Percentiles rank a stretch among this genome's conserved stretches.
These are phyloP conservation scores for Phasia obesa DNA, from an alignment of 2,888 invertebrate species.

Conservation along the genomic window DNA sequence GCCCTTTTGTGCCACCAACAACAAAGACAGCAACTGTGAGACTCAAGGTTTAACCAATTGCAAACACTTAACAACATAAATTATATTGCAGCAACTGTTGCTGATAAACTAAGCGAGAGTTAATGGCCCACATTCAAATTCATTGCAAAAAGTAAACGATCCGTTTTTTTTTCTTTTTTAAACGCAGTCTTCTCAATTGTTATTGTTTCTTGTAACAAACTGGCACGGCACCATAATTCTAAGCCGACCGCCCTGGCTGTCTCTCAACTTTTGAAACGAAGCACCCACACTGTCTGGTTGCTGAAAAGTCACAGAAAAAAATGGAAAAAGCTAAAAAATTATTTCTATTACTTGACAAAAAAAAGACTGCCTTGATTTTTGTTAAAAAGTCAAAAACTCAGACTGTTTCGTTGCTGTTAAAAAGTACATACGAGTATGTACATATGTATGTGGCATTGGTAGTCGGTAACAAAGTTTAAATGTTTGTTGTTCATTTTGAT, in stretches of 20 bases:
- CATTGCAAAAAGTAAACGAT: conserved; percentile 46
- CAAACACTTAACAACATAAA: conserved; percentile 47
- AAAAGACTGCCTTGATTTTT: conserved; percentile 36
- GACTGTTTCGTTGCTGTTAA: conserved; percentile 7
- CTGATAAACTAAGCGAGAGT: conserved; percentile 8
- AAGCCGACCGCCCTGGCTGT: conserved; percentile 51
- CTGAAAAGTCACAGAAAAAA: not conserved
- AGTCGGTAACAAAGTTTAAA: conserved; percentile 52
- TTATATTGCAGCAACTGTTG: conserved; percentile 56
- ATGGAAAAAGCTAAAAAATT: conserved; percentile 4
- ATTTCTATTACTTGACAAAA: conserved; percentile 26
- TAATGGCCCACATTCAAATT: conserved; percentile 61
- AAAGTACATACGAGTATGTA: too few species aligned
- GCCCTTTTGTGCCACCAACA: not conserved
- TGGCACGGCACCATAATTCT: conserved; percentile 66
- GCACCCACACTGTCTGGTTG: conserved; percentile 68
- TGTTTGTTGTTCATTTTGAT: conserved; percentile 32
- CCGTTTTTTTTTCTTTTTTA: conserved; percentile 48
- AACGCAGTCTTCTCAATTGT: conserved; percentile 24
- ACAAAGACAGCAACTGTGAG: not conserved
- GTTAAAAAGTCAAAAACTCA: conserved; percentile 9
- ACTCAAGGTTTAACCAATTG: conserved; percentile 42
- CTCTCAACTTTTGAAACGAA: conserved; percentile 40
- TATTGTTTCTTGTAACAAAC: conserved; percentile 22
- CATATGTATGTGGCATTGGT: conserved; percentile 14